Conservation (phyloP, 2,888 invertebrate species). For the Odontocerum albicorne region DNA sequence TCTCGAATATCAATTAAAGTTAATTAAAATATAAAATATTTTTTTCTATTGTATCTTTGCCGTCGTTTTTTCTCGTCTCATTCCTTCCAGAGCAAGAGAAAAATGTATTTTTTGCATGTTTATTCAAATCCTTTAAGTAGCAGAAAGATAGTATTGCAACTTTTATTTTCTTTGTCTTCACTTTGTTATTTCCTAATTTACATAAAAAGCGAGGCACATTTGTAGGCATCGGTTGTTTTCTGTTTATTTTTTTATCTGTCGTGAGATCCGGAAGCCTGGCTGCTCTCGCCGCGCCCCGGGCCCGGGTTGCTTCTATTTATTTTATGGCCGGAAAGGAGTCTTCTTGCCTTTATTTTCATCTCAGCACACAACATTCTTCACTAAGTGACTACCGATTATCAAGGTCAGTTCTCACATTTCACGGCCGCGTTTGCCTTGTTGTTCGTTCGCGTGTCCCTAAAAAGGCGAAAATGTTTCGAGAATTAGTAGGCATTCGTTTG, state of each 20-base stretch:
- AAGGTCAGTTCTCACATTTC: not conserved
- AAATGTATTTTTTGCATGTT: no score
- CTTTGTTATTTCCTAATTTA: constrained; percentile 32
- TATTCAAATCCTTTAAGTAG: no score
- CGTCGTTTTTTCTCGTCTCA: no score
- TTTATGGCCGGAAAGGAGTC: constrained; percentile 5
- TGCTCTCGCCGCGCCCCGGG: constrained; percentile 4
- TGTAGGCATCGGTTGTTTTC: constrained; percentile 32
- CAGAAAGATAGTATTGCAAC: constrained; percentile 19
- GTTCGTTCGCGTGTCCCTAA: no score
- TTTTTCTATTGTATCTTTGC: no score
- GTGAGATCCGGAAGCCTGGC: constrained; percentile 31
- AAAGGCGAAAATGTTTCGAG: no score
- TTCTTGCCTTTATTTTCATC: constrained; percentile 13
- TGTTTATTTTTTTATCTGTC: constrained; percentile 34
- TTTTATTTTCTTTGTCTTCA: constrained; percentile 20
- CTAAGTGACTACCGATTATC: not conserved
- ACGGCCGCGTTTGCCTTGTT: no score
- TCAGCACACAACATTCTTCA: not conserved
- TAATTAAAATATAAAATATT: no score
- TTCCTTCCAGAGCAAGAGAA: no score
- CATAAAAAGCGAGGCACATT: constrained; percentile 36
- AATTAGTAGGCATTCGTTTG: no score
- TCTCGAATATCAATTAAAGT: no score
- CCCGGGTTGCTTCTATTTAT: constrained; percentile 7